A percentile compares a stretch with the other conserved stretches of the same genome.
phyloP scores from a whole-genome alignment of 2,888 invertebrate species.

The Dexiosoma caninum region DNA sequence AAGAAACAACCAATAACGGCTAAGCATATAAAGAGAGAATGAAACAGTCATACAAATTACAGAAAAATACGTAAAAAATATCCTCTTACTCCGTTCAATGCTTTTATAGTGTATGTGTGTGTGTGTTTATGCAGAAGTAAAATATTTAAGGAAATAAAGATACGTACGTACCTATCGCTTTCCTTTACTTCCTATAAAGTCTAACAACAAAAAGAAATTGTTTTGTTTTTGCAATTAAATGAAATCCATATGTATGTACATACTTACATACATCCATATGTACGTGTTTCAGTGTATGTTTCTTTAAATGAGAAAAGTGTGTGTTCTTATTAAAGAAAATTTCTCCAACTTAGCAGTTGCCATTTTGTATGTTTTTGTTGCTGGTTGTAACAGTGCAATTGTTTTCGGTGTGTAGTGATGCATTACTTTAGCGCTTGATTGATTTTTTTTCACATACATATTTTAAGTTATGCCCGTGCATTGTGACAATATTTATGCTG shows the following conservation, averaged over 20 bases:
- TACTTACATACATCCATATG: no score
- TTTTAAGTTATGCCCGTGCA: conserved; percentile 9
- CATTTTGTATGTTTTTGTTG: conserved; percentile 48
- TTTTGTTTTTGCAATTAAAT: conserved; percentile 2
- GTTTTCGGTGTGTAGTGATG: conserved; percentile 60
- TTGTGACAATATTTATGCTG: conserved; percentile 17
- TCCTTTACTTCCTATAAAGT: background rate
- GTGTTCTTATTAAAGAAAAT: background rate
- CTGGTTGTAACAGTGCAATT: conserved; percentile 19
- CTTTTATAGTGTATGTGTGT: no score
- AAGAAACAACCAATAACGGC: conserved; percentile 51
- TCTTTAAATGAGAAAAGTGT: background rate
- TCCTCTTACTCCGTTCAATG: background rate
- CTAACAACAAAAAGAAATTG: background rate
- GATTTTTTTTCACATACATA: conserved; percentile 64
- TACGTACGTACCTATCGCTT: no score
- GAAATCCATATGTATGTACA: no score
- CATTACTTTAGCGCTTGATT: conserved; percentile 65
- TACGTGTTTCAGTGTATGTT: background rate
- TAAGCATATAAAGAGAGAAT: conserved; percentile 42
- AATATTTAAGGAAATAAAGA: background rate
- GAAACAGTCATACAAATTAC: conserved; percentile 5
- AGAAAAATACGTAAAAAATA: background rate
- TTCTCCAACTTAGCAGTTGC: conserved; percentile 27
- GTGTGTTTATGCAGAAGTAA: background rate